Base-by-base conservation (phyloP, 2,113 vertebrate genomes). In the Centropus bengalensis region DNA sequence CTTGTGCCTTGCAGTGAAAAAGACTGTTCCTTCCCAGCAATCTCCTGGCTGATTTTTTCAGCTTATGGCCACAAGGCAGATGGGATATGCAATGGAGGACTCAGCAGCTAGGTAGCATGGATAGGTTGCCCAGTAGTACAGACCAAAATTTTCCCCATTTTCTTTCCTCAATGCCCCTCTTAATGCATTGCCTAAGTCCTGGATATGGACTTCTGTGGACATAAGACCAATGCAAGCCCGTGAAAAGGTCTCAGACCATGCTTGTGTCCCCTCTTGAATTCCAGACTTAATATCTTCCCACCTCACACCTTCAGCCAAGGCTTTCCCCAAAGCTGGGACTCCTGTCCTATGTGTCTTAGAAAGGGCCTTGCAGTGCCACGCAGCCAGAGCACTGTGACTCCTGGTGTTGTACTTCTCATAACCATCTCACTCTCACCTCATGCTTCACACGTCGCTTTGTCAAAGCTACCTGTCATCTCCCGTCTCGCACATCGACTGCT, bases 381-480 rank as follows among this genome's bases (percentile, higher is more conserved):
- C 47, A 86, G 76, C 54, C 1, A 0, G 5, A 28, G 73, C 21
- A 8, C 44, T 26, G 60, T 66, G 59, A 32, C 75, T 87, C 58
- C 77, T 5, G 4, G 55, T 81, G 10, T 44, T 17, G 20, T 60
- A 18, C 56, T 87, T 68, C 59, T 79, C 76, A 12, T 36, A 74
- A 82, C 79, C 75, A 55, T 56, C 77, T 96, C 67, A 6, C 49
- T 62, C 36, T 67, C 91, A 67, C 62, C 70, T 82, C 6, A 1
- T 82, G 68, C 51, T 89, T 64, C 85, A 33, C 80, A 30, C 17
- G 0, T 83, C 8, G 3, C 56, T 47, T 68, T 69, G 45, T 81
- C 85, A 67, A 21, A 94, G 89, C 63, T 88, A 86, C 86, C 83
- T 94, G 68, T 76, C 85, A 84, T 38, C 77, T 95, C 88, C 36